A percentile compares a stretch with the other conserved stretches of the same genome.
phyloP scores from a whole-genome alignment of 2,888 invertebrate genomes.

The Stenichneumon culpator region DNA sequence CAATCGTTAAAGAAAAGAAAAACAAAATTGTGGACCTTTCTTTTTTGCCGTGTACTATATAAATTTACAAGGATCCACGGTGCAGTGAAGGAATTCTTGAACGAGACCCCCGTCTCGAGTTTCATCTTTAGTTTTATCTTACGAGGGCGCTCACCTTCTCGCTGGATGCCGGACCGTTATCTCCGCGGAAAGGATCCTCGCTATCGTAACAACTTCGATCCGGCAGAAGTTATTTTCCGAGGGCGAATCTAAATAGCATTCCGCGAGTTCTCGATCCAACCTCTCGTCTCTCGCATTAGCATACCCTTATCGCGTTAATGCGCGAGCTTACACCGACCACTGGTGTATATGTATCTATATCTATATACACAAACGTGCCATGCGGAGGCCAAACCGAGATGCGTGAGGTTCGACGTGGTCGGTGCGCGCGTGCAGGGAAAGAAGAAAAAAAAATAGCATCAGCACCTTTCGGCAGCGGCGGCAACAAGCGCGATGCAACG shows the following conservation, averaged over 20 bases:
- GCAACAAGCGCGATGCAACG: slow-evolving; percentile 37
- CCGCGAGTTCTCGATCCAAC: background rate
- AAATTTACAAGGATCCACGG: too few relatives aligned
- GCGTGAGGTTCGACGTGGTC: slow-evolving; percentile 44
- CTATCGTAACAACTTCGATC: slow-evolving; percentile 15
- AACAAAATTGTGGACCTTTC: too few relatives aligned
- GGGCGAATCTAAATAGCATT: slow-evolving; percentile 28
- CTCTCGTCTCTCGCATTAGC: background rate
- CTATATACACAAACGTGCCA: background rate
- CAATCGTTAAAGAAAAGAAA: too few relatives aligned
- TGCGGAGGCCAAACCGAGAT: too few relatives aligned
- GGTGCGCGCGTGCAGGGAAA: slow-evolving; percentile 20
- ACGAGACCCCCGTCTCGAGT: background rate
- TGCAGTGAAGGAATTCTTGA: background rate
- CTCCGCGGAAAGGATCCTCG: background rate
- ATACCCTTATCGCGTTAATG: slow-evolving; percentile 49
- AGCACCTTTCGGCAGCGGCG: slow-evolving; percentile 41
- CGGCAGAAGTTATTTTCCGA: background rate
- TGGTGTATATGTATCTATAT: slow-evolving; percentile 5
- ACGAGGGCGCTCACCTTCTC: background rate
- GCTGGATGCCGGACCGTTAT: background rate
- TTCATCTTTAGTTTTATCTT: background rate
- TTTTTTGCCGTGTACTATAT: too few relatives aligned
- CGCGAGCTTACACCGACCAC: slow-evolving; percentile 21
- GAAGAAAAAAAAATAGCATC: slow-evolving; percentile 47